A percentile compares a stretch with the other conserved stretches of the same genome.
These are phyloP conservation scores for Australoheros scitulus DNA, from an alignment of 2,113 vertebrate genomes.

Conservation along the genomic window DNA sequence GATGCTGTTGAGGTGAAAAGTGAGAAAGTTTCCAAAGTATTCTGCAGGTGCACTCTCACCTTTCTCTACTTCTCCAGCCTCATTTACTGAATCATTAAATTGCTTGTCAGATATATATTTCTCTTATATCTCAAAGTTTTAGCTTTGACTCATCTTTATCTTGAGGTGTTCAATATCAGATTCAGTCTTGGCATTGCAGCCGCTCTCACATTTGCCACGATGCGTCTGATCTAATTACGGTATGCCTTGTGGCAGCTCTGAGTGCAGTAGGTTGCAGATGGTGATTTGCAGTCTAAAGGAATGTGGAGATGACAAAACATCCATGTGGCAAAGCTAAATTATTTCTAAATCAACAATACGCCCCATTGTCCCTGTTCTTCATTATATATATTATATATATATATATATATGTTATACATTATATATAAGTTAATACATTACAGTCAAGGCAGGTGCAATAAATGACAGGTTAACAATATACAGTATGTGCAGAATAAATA, in stretches of 20 bases:
- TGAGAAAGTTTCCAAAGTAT: not conserved
- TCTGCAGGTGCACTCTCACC: not conserved
- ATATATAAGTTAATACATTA: not conserved
- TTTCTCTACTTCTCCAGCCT: slow-evolving; percentile 17
- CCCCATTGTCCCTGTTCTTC: not conserved
- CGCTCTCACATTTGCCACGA: slow-evolving; percentile 2
- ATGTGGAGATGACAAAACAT: not conserved
- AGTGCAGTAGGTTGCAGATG: slow-evolving; percentile 32
- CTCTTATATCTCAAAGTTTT: slow-evolving; percentile 13
- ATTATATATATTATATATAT: too few relatives aligned
- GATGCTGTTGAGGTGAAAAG: not conserved
- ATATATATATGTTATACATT: too few relatives aligned
- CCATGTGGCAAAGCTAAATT: not conserved
- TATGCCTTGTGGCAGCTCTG: slow-evolving; percentile 14
- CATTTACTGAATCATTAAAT: slow-evolving; percentile 24
- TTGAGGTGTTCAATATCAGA: slow-evolving; percentile 22
- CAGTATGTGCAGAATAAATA: not conserved
- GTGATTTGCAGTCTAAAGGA: slow-evolving; percentile 5
- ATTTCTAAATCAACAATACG: not conserved
- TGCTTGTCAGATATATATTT: slow-evolving; percentile 1
- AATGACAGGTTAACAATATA: not conserved
- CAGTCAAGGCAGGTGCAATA: not conserved
- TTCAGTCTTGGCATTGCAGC: not conserved
- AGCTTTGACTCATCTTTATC: slow-evolving; percentile 8
- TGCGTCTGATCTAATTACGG: slow-evolving; percentile 36